Evolutionary conservation across 1,140 invertebrate species (phyloP).

Genomic region (Telenomus remus): DNA sequence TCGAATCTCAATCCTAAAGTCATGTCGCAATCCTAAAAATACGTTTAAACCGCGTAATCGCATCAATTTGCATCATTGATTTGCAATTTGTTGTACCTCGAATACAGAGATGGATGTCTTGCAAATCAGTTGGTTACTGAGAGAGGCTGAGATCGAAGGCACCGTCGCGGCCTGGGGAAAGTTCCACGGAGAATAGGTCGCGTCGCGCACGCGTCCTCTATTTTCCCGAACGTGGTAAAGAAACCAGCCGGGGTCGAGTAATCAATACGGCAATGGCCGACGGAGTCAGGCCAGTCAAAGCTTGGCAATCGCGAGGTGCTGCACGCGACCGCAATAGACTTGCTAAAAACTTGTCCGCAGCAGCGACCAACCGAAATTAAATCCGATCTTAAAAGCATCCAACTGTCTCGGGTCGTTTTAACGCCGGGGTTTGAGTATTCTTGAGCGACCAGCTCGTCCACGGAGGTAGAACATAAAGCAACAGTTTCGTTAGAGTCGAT

Average conservation of each 20-base stretch:
- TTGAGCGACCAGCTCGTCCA: too few species aligned
- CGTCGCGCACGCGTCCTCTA: constrained; percentile 50
- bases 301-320: constrained; percentile 62
- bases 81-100: too few species aligned
- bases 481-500: constrained; percentile 42
- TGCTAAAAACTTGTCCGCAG: constrained; percentile 13
- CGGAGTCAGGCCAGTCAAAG: constrained; percentile 67
- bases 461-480: constrained; percentile 13
- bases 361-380: constrained; percentile 2
- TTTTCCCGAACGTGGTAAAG: constrained; percentile 52
- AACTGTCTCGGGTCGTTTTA: neutral
- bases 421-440: too few species aligned
- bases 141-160: constrained; percentile 46
- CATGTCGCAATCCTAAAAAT: too few species aligned
- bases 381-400: neutral
- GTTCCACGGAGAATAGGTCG: constrained; percentile 43
- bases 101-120: neutral
- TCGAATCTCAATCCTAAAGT: too few species aligned
- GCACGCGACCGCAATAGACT: constrained; percentile 25
- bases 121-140: neutral
- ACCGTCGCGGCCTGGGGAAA: constrained; percentile 48
- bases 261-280: constrained; percentile 75
- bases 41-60: too few species aligned
- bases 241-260: constrained; percentile 54
- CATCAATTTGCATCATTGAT: too few species aligned